A percentile compares a stretch with the other conserved stretches of the same genome.
Conservation (phyloP, 2,888 invertebrate species). For the Cryptocephalus moraei region DNA sequence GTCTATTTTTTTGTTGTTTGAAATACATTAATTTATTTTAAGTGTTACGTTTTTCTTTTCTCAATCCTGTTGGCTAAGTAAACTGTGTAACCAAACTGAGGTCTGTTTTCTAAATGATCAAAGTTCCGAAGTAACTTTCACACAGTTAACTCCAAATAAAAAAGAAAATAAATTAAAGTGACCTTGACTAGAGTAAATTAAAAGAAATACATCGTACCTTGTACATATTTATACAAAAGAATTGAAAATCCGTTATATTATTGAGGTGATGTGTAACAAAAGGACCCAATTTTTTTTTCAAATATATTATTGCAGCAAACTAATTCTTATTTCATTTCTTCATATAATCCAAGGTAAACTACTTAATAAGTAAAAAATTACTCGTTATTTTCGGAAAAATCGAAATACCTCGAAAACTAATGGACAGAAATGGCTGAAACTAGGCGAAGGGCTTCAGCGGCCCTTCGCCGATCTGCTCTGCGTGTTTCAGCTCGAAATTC, state of each 20-base stretch:
- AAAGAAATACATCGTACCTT: slow-evolving; percentile 33
- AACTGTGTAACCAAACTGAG: slow-evolving; percentile 27
- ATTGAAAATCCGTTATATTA: slow-evolving; percentile 28
- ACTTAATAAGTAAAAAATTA: too few relatives aligned
- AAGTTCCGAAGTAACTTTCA: slow-evolving; percentile 3
- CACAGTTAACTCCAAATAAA: slow-evolving; percentile 24
- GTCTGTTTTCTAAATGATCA: slow-evolving; percentile 12
- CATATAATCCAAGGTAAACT: too few relatives aligned
- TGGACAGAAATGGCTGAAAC: too few relatives aligned
- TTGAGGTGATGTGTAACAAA: slow-evolving; percentile 34
- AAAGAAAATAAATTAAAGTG: slow-evolving; percentile 31
- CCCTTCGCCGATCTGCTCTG: too few relatives aligned
- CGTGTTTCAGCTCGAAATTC: too few relatives aligned
- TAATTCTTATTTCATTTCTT: background rate
- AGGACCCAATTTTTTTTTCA: slow-evolving; percentile 30
- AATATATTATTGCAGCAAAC: slow-evolving; percentile 25
- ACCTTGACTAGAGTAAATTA: slow-evolving; percentile 35
- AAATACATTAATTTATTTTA: slow-evolving; percentile 35
- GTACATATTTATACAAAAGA: slow-evolving; percentile 31
- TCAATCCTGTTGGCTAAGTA: slow-evolving; percentile 4
- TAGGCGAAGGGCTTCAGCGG: too few relatives aligned
- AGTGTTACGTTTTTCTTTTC: slow-evolving; percentile 25
- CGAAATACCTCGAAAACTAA: too few relatives aligned
- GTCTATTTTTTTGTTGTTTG: slow-evolving; percentile 30
- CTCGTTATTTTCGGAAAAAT: too few relatives aligned